These are phyloP conservation scores for cattle (Bos taurus) DNA, from an alignment of 2,113 vertebrate genomes.

Conservation along the genomic window DNA sequence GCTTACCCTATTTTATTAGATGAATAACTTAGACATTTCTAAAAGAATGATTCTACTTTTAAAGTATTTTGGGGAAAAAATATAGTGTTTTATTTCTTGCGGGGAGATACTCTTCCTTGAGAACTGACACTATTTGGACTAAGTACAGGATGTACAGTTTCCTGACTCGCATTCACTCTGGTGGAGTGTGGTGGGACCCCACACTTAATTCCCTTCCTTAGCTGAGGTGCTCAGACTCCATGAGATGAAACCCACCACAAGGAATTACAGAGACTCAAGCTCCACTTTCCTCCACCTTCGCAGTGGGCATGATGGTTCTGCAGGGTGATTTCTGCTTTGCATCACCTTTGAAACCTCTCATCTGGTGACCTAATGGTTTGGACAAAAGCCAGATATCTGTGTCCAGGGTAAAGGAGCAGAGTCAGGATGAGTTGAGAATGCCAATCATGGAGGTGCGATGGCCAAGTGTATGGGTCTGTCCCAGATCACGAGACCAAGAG, in stretches of 20 bases:
- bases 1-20: not conserved
- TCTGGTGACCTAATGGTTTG: not conserved
- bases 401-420: not conserved
- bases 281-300: fast-evolving
- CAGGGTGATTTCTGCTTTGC: not conserved
- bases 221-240: fast-evolving
- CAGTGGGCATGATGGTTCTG: fast-evolving
- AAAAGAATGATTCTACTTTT: not conserved
- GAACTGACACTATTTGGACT: not conserved
- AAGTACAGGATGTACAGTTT: not conserved
- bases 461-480: fast-evolving
- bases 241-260: fast-evolving
- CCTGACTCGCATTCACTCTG: not conserved
- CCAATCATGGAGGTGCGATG: fast-evolving
- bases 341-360: not conserved
- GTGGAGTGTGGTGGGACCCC: fast-evolving
- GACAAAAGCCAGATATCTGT: not conserved
- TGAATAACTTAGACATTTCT: not conserved
- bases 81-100: not conserved
- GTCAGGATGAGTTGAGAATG: not conserved
- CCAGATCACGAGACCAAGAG: too few relatives aligned
- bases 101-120: not conserved
- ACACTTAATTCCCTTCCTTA: not conserved
- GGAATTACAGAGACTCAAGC: not conserved
- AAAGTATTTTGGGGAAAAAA: not conserved